A percentile compares a stretch with the other conserved stretches of the same genome.
phyloP scores from a whole-genome alignment of 2,888 invertebrate genomes.

The Achlya flavicornis region DNA sequence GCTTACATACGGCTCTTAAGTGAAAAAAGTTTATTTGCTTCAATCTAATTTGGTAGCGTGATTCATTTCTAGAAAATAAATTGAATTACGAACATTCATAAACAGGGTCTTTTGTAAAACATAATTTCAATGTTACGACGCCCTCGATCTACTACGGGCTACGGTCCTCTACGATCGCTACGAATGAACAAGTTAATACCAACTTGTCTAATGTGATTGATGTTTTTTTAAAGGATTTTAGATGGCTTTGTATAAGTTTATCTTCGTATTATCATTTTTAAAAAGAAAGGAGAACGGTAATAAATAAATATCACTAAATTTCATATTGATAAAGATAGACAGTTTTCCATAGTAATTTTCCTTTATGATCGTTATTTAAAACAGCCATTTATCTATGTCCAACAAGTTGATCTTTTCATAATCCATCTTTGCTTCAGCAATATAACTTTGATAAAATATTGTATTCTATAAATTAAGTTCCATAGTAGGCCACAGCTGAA shows the following conservation, averaged over 20 bases:
- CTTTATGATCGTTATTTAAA: not conserved
- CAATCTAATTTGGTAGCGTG: no score
- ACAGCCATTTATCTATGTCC: not conserved
- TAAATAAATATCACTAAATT: not conserved
- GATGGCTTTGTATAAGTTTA: no score
- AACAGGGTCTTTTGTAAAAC: not conserved
- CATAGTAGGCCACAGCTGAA: no score
- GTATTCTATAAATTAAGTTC: not conserved
- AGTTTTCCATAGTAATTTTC: not conserved
- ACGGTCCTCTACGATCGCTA: not conserved
- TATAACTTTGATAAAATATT: not conserved
- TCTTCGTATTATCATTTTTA: no score
- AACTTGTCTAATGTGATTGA: no score
- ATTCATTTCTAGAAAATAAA: no score
- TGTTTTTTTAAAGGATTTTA: no score
- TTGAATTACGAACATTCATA: no score
- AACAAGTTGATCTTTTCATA: not conserved
- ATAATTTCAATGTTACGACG: not conserved
- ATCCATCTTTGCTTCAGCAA: not conserved
- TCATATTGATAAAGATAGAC: not conserved
- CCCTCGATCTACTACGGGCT: not conserved
- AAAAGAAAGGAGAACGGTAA: no score
- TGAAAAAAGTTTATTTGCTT: no score
- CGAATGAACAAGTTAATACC: not conserved
- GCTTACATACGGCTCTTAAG: no score